Conservation (phyloP, 2,888 invertebrate genomes). For the Ophion ellenae region DNA sequence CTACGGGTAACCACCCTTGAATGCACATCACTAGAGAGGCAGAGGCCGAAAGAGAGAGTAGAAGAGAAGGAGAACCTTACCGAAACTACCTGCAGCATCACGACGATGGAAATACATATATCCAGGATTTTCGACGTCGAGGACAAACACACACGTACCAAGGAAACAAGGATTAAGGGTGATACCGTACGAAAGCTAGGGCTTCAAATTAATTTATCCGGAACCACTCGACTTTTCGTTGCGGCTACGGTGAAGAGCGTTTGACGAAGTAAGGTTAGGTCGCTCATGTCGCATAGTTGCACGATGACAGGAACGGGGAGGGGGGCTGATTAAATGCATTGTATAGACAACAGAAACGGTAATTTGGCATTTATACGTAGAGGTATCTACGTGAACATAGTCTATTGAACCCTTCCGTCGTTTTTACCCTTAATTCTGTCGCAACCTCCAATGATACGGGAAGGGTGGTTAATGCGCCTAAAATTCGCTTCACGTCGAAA, state of each 20-base stretch:
- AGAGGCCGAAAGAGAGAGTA: too few relatives aligned
- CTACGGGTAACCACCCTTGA: slow-evolving; percentile 14
- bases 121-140: not conserved
- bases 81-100: slow-evolving; percentile 43
- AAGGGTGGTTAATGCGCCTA: too few relatives aligned
- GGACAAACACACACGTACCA: slow-evolving; percentile 17
- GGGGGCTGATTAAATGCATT: slow-evolving; percentile 22
- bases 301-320: slow-evolving; percentile 4
- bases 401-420: slow-evolving; percentile 6
- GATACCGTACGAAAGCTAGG: slow-evolving; percentile 17
- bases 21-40: slow-evolving; percentile 15
- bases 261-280: slow-evolving; percentile 52
- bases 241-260: slow-evolving; percentile 31
- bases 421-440: not conserved
- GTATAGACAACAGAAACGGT: slow-evolving; percentile 18
- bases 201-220: slow-evolving; percentile 60
- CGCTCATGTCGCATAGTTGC: slow-evolving; percentile 32
- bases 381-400: not conserved
- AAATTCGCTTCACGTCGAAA: not conserved
- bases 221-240: slow-evolving; percentile 49
- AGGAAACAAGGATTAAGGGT: slow-evolving; percentile 11
- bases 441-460: not conserved
- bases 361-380: not conserved
- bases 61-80: slow-evolving; percentile 9
- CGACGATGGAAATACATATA: slow-evolving; percentile 45